Base-by-base conservation (phyloP, 2,888 invertebrate species). In the Chelonus formosanus region DNA sequence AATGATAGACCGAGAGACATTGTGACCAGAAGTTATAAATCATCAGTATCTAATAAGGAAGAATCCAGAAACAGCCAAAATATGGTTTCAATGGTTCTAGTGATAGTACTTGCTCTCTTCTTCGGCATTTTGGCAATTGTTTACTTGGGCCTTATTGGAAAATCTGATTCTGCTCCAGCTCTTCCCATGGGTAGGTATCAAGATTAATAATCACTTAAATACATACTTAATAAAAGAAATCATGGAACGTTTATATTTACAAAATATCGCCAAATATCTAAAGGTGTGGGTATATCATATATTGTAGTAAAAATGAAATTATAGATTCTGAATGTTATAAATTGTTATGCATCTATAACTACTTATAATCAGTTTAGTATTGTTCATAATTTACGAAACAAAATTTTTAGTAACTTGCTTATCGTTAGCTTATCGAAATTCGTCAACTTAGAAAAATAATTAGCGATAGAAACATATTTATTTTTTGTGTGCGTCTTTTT, bases 101-200 rank as follows among this genome's bases (percentile, higher is more conserved):
- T 85, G 50, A 73, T 78, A 40, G 81, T 84, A 31, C 75, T 83
- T 50, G 81, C 80, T 43, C 71, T 84, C 55, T 85, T 86, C 76
- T 86, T 86, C 68, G 77, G 80, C 59, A 73, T 79, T 43, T 74
- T 86, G 71, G 85, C 82, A 4, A 74, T 85, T 67, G 78, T 85
- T 69, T 86, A 86, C 74, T 73, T 85, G 69, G 84, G 83, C 62
- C 83, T 85, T 64, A 80, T 83, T 71, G 82, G 82, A 68, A 85
- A 84, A 75, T 71, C 77, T 40, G 81, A 83, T 44, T 77, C 68
- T 63, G 77, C 80, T 68, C 80, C 82, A 67, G 75, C 83, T 32
- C 74, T 81, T 67, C 74, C 81, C 72, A 70, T 76, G 76, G 84
- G 84, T 84, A 84, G 78, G 84, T 84, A 82, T 79, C 74, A 71